phyloP scores from a whole-genome alignment of 2,113 vertebrate genomes.

The Phocoena sinus region DNA sequence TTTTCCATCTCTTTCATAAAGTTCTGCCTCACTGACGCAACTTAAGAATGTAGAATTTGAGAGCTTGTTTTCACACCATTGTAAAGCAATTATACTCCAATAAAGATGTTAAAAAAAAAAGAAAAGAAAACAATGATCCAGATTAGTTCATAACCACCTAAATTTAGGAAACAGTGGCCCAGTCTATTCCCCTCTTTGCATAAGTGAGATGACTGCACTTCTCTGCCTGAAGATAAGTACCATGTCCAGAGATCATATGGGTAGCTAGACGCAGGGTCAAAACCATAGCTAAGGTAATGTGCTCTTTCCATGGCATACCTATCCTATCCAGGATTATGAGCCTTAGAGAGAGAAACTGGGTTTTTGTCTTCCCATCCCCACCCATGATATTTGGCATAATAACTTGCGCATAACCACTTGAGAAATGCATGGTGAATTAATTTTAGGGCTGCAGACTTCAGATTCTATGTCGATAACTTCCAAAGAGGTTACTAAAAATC shows the following conservation, averaged over 20 bases:
- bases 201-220: not conserved
- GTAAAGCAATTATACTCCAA: no score
- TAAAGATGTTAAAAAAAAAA: no score
- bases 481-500: not conserved
- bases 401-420: not conserved
- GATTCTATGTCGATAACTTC: not conserved
- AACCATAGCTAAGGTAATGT: not conserved
- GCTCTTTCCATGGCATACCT: not conserved
- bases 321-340: not conserved
- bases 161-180: not conserved
- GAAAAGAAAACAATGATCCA: not conserved
- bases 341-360: not conserved
- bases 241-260: not conserved
- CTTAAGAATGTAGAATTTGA: not conserved
- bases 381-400: not conserved
- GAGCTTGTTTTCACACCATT: not conserved
- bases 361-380: not conserved
- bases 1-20: not conserved
- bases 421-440: not conserved
- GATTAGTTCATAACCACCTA: not conserved
- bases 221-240: not conserved
- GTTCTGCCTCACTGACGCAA: not conserved
- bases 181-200: not conserved
- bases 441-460: not conserved
- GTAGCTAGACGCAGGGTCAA: not conserved